These are phyloP conservation scores for Encarsia formosa DNA, from an alignment of 2,888 invertebrate species.

Conservation along the genomic window DNA sequence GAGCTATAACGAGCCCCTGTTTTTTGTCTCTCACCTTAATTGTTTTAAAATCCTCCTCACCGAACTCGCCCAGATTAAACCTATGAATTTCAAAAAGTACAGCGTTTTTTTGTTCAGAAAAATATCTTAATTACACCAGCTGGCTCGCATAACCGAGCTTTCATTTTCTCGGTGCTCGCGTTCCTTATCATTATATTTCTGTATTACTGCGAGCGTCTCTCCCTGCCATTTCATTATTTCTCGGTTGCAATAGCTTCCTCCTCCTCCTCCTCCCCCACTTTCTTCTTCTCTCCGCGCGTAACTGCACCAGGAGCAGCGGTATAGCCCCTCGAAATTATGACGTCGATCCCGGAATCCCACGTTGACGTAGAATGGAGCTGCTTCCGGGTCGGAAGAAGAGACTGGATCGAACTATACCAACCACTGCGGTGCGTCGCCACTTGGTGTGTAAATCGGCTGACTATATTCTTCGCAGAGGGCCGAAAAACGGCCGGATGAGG, in stretches of 20 bases:
- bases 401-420: background rate
- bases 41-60: too few species aligned
- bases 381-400: conserved; percentile 27
- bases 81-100: too few species aligned
- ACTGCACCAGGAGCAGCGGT: conserved; percentile 4
- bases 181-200: conserved; percentile 26
- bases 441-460: conserved; percentile 23
- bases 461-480: conserved; percentile 29
- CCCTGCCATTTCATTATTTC: conserved; percentile 27
- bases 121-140: too few species aligned
- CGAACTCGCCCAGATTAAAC: conserved; percentile 10
- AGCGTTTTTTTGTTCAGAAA: too few species aligned
- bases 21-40: too few species aligned
- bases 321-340: conserved; percentile 41
- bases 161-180: conserved; percentile 9
- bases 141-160: too few species aligned
- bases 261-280: conserved; percentile 14
- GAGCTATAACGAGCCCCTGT: too few species aligned
- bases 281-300: conserved; percentile 12
- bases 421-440: background rate
- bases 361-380: conserved; percentile 37
- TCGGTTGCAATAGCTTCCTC: conserved; percentile 16
- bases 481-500: conserved; percentile 28
- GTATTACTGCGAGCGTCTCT: conserved; percentile 26
- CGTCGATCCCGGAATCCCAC: conserved; percentile 41